These are phyloP conservation scores for Lasioglossum zephyrum DNA, from an alignment of 2,888 invertebrate genomes.

Conservation along the genomic window DNA sequence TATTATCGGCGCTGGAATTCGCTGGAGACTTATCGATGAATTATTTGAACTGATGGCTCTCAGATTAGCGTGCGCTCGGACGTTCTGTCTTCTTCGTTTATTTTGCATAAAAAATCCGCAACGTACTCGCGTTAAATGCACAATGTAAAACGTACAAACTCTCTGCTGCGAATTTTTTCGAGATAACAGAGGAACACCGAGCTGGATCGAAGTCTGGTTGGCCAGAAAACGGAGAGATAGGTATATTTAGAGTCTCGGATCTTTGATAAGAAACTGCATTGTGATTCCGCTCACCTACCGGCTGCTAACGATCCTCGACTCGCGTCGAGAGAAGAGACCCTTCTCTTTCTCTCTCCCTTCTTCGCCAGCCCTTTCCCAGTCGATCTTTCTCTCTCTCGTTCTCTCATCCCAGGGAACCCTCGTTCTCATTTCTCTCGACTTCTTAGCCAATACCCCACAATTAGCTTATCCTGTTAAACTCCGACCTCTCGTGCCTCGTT, in stretches of 20 bases:
- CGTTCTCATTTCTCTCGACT: constrained; percentile 77
- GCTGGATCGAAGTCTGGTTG: constrained; percentile 71
- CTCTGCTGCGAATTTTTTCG: neutral
- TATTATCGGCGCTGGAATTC: constrained; percentile 69
- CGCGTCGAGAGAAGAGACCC: constrained; percentile 68
- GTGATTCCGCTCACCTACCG: constrained; percentile 83
- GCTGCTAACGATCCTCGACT: constrained; percentile 83
- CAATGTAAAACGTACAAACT: neutral
- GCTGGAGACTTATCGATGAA: constrained; percentile 65
- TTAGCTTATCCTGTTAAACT: constrained; percentile 85
- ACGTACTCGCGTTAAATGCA: neutral
- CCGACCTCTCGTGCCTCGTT: constrained; percentile 78
- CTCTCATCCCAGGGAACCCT: constrained; percentile 30
- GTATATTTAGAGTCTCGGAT: constrained; percentile 59
- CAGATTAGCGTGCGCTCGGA: neutral
- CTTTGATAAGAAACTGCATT: constrained; percentile 82
- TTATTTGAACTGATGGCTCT: constrained; percentile 33
- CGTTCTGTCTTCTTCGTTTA: neutral
- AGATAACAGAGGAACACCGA: neutral
- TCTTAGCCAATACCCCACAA: constrained; percentile 84
- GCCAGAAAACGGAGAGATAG: constrained; percentile 73
- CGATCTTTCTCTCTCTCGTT: constrained; percentile 63
- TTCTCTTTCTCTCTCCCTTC: constrained; percentile 32
- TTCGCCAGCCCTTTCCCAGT: neutral
- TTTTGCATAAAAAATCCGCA: neutral